Evolutionary conservation across 1,140 invertebrate genomes (phyloP), one percentile per base, ranked within the genome.

Genomic region (Cataglyphis hispanica): DNA sequence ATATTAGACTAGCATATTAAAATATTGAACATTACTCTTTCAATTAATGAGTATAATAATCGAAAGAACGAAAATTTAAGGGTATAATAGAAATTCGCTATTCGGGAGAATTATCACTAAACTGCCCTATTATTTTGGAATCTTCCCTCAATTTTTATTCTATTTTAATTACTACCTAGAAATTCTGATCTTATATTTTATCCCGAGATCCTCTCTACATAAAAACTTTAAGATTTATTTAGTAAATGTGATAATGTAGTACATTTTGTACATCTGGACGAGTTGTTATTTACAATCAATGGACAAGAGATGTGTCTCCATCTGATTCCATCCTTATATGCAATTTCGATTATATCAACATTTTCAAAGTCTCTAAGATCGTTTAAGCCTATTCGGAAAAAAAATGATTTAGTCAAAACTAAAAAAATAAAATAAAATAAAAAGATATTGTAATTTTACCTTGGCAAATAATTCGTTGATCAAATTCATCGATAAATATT

Each of bases 401-500:
- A 40, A 60, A 75, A 60, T 86, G 60, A 50, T 85, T 60, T 58
- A 78, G 46, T 72, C 16, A 25, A 67, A 72, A 74, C 61, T 50
- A 37, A 61, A 43, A 67, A 70, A 2, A 31, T n/a, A n/a, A n/a
- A n/a, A n/a, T n/a, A n/a, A n/a, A n/a, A n/a, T n/a, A n/a, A 64
- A 50, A n/a, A 43, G 25, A 46, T 31, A 84, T 46, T 40, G 2
- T 53, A n/a, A 43, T 37, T 56, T 16, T 84, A 94, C 94, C 94
- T 93, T 93, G 88, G 70, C 94, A 95, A 72, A 94, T 56, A 8
- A 61, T 74, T 70, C 91, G 90, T 87, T 92, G 91, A 87, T 94
- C 91, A 74, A 95, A 94, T 77, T 94, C 92, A 63, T 94, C 91
- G 46, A 95, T 92, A 43, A 93, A 70, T 81, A 94, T 92, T 86